Base-by-base conservation (phyloP, 2,888 invertebrate species). In the Caenorhabditis parvicauda region DNA sequence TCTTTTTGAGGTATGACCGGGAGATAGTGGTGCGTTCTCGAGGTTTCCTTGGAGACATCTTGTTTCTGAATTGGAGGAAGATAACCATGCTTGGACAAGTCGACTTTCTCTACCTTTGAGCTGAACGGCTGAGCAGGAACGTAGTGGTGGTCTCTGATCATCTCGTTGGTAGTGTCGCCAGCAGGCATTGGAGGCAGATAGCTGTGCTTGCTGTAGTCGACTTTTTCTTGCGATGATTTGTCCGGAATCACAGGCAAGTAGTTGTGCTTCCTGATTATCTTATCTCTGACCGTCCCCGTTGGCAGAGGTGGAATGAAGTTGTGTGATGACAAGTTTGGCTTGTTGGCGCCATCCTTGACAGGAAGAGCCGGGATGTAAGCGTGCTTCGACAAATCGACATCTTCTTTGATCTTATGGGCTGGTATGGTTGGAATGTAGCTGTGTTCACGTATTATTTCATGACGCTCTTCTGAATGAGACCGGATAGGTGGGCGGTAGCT, bases 381-480 rank as follows among this genome's bases (percentile, higher is more conserved):
- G 39, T 59, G 59, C 17, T 51, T 59, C 7, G 48, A 32, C 12
- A 32, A 21, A 24, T 46, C 46, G n/a, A 32, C 44, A 3, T 39
- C 25, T n/a, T 45, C 44, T 21, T 14, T 21, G 5, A 21, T 19
- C 28, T 61, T 45, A 48, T 53, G 48, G 17, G 48, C 29, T 38
- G 57, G 53, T 21, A 62, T 48, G 47, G 54, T 50, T 38, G 62
- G 62, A 52, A 55, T 55, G 43, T 47, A 60, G 44, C 37, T 52
- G 47, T 60, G 60, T 41, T 41, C 41, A 19, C 41, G 41, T n/a
- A n/a, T n/a, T n/a, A n/a, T n/a, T n/a, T n/a, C n/a, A n/a, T n/a
- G n/a, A n/a, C n/a, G n/a, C n/a, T n/a, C n/a, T n/a, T n/a, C n/a
- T n/a, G n/a, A n/a, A n/a, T n/a, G n/a, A n/a, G n/a, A n/a, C n/a